Conservation (phyloP, 64 coral and sea anemone species). For the Catalaphyllia jardinei region DNA sequence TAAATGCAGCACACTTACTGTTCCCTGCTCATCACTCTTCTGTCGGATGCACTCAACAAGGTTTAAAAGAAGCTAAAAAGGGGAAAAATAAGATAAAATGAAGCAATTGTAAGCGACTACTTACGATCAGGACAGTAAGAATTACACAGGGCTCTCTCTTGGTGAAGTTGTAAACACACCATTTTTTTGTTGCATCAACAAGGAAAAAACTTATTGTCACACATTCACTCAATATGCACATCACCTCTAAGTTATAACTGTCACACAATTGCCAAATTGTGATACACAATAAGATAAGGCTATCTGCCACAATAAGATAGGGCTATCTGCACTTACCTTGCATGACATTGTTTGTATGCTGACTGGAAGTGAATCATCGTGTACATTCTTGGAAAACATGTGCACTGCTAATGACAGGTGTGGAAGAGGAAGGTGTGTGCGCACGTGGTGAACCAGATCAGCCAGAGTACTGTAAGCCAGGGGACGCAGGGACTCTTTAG, state of each 20-base stretch:
- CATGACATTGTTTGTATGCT: slow-evolving; percentile 99
- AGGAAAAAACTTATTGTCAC: no score
- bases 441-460: slow-evolving; percentile 97
- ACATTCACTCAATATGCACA: no score
- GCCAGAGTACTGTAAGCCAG: slow-evolving; percentile 96
- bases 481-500: slow-evolving; percentile 88
- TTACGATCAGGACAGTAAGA: no score
- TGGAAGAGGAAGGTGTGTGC: slow-evolving; percentile 87
- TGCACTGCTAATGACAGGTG: slow-evolving; percentile 95
- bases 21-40: slow-evolving; percentile 98
- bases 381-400: slow-evolving; percentile 99
- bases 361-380: slow-evolving; percentile 96
- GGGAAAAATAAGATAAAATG: background rate
- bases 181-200: no score
- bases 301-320: no score
- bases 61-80: slow-evolving; percentile 83
- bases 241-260: no score
- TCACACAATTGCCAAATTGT: no score
- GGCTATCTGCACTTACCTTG: slow-evolving; percentile 56
- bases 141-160: no score
- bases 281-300: no score
- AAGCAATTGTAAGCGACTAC: no score
- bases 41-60: slow-evolving; percentile 95
- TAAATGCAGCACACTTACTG: slow-evolving; percentile 62
- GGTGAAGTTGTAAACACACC: no score